phyloP scores from a whole-genome alignment of 2,797 vertebrate species.

The Dendrocincla fuliginosa region DNA sequence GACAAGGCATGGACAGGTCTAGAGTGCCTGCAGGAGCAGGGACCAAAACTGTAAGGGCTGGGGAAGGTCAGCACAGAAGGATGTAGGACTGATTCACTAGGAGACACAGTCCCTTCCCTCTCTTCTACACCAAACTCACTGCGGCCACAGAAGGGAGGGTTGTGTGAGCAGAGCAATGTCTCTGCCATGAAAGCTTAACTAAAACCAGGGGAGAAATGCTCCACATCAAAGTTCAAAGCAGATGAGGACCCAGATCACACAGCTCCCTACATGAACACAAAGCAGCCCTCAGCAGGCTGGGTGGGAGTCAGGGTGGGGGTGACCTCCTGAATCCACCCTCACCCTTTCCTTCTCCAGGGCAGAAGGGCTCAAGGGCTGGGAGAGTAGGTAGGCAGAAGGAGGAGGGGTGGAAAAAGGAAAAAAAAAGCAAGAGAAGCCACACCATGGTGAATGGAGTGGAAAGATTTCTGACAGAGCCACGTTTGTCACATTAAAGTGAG shows the following conservation, averaged over 20 bases:
- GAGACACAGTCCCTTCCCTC: neutral
- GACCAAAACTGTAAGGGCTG: neutral
- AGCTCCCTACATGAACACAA: neutral
- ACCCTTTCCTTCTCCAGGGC: neutral
- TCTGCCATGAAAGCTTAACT: neutral
- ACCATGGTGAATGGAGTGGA: constrained; percentile 20
- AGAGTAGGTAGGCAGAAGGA: neutral
- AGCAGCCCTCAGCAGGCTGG: accelerated
- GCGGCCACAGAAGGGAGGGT: accelerated
- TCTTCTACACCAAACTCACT: neutral
- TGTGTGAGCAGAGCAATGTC: accelerated
- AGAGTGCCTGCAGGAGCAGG: neutral
- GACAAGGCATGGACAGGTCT: accelerated
- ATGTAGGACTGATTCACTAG: neutral
- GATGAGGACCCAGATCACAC: neutral
- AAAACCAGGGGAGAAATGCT: neutral
- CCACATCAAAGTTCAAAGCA: neutral
- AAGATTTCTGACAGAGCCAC: constrained; percentile 27
- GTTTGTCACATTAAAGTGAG: constrained; percentile 64
- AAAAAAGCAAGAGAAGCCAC: neutral
- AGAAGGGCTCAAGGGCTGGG: neutral
- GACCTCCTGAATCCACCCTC: neutral
- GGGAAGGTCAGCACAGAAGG: neutral
- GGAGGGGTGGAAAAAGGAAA: accelerated
- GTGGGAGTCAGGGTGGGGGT: neutral